Base-by-base conservation (phyloP, 2,888 invertebrate species). In the Timema cristinae region DNA sequence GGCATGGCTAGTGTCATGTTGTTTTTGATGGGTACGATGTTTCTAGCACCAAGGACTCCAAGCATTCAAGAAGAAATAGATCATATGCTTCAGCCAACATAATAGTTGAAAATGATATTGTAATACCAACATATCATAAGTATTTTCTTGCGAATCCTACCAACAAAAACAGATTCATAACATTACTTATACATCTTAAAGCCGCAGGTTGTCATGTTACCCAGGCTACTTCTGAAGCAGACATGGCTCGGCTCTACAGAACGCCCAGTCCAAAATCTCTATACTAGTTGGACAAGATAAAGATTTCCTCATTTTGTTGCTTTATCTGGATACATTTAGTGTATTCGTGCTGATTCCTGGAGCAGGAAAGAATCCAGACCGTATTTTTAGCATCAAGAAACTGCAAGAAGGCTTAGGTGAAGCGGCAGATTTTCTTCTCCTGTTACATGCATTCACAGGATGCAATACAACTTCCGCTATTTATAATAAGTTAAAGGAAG, bases 391-490 rank as follows among this genome's bases (percentile, higher is more conserved):
- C 7, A 69, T 50, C 70, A 69, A 47, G 15, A 56, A 47, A 56
- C 56, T 69, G n/a, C 70, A 69, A 63, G 48, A 48, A 59, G 48
- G 5, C 2, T 69, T 69, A 49, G 68, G 70, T 6, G 70, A 4
- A 16, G 67, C 16, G 70, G 32, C 56, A 56, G 15, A 56, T 7
- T 16, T 5, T 56, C 56, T 56, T 56, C 56, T 6, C 56, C 16
- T 56, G 7, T 16, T 56, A 11, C 56, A 56, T 56, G 70, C 70
- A 69, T 56, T 69, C 66, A 69, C 70, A 47, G 70, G 70, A n/a
- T 69, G 70, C 47, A 32, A 69, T 48, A 56, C 7, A 56, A 15
- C 68, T 1, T 69, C 68, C n/a, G 70, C 67, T 7, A 50, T 66
- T 51, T 69, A 16, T 50, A 69, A 54, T 7, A 56, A 56, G 16